These are phyloP conservation scores for Papilio helenus DNA, from an alignment of 1,140 invertebrate genomes.

Conservation along the genomic window DNA sequence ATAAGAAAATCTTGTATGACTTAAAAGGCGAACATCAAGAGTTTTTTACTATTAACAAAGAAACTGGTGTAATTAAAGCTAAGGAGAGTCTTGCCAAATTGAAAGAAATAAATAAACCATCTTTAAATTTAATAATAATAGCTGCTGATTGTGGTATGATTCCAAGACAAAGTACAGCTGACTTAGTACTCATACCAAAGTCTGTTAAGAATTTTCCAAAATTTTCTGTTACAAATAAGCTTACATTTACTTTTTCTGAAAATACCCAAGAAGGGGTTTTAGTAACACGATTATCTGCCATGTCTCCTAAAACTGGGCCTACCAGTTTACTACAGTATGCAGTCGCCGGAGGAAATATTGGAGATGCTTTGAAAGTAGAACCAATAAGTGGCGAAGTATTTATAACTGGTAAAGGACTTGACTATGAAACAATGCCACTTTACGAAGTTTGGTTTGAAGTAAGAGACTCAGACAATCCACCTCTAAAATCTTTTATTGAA, in stretches of 20 bases:
- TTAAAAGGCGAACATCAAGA: constrained; percentile 90
- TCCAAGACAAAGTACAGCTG: constrained; percentile 86
- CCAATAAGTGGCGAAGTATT: constrained; percentile 90
- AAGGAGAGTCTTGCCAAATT: constrained; percentile 80
- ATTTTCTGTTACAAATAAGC: constrained; percentile 86
- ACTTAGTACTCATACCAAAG: constrained; percentile 88
- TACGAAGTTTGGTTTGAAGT: constrained; percentile 98
- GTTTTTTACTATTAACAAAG: constrained; percentile 89
- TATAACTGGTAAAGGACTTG: constrained; percentile 90
- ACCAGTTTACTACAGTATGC: constrained; percentile 89
- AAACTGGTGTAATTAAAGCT: constrained; percentile 93
- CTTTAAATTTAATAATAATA: constrained; percentile 89
- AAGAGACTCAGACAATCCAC: constrained; percentile 91
- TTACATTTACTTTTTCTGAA: constrained; percentile 90
- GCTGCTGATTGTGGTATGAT: constrained; percentile 87
- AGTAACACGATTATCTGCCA: constrained; percentile 88
- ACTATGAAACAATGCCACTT: constrained; percentile 92
- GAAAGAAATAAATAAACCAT: constrained; percentile 75
- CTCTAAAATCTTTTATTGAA: constrained; percentile 89
- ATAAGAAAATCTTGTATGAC: constrained; percentile 91
- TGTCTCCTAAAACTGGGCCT: constrained; percentile 88
- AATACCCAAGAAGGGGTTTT: constrained; percentile 89
- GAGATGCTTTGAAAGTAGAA: constrained; percentile 92
- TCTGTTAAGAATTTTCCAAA: constrained; percentile 89
- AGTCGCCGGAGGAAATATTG: constrained; percentile 96